Percentiles rank a stretch among this genome's conserved stretches.
Evolutionary conservation across 2,888 invertebrate species (phyloP).

Genomic region (Folsomia manolachei): DNA sequence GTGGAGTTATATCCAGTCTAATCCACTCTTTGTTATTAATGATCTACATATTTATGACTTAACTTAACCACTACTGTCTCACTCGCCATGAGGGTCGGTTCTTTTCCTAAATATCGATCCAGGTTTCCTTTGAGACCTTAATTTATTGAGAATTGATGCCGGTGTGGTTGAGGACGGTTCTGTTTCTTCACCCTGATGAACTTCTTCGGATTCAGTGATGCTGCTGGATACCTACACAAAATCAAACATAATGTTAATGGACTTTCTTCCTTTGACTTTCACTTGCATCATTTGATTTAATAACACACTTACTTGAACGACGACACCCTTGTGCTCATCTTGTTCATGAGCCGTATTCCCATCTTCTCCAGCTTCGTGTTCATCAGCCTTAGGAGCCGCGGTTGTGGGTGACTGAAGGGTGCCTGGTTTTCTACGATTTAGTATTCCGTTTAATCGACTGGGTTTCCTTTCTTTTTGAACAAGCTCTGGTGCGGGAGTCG

Average conservation of each 20-base stretch:
- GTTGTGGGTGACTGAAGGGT: conserved; percentile 18
- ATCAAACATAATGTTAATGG: conserved; percentile 10
- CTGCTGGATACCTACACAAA: conserved; percentile 45
- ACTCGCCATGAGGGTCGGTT: conserved; percentile 37
- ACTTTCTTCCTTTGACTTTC: neutral
- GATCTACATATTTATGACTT: conserved; percentile 1
- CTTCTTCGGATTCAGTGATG: conserved; percentile 48
- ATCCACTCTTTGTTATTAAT: conserved; percentile 10
- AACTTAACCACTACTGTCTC: neutral
- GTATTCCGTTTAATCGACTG: conserved; percentile 42
- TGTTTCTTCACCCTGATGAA: conserved; percentile 28
- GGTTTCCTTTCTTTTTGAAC: conserved; percentile 35
- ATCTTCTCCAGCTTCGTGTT: conserved; percentile 22
- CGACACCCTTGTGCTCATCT: conserved; percentile 45
- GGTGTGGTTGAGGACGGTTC: conserved; percentile 42
- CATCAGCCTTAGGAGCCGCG: conserved; percentile 27
- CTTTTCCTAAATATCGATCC: conserved; percentile 47
- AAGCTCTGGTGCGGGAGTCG: conserved; percentile 34
- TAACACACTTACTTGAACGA: conserved; percentile 42
- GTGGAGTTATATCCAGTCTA: conserved; percentile 6
- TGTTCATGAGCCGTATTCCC: conserved; percentile 33
- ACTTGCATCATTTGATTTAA: neutral
- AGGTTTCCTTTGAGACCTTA: conserved; percentile 46
- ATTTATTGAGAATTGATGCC: conserved; percentile 45
- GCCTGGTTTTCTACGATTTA: conserved; percentile 39